Evolutionary conservation across 2,113 vertebrate genomes (phyloP), one percentile per base, ranked within the genome.

Genomic region (Haemorhous mexicanus): DNA sequence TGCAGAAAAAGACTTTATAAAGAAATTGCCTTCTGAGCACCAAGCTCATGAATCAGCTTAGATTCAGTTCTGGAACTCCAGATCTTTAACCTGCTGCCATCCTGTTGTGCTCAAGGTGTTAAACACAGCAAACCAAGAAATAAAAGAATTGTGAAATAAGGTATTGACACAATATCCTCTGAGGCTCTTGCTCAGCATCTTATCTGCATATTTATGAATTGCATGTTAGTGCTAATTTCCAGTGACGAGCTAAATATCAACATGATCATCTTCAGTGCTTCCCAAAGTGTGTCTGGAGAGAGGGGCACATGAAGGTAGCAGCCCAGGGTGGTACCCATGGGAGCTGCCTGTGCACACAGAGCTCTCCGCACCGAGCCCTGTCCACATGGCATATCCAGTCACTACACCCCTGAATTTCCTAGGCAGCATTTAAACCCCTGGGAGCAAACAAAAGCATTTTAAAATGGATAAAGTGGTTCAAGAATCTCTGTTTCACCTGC

Each of bases 311-410:
- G 77, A 15, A 70, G 63, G 35, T 33, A 72, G 43, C 76, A 55
- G 49, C 15, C 13, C 28, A 43, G 47, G 41, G 59, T 4, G 32
- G 32, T 12, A 28, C 23, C 13, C 35, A n/a, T 26, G 41, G 67
- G 52, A 53, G 20, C 20, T 55, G 33, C 9, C 53, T 11, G 13
- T 2, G 46, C 21, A 12, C 2, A 19, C 11, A n/a, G 14, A 58
- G 35, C 21, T 46, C 62, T 75, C 33, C 44, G n/a, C 3, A 4
- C 1, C 1, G 3, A 82, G 80, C 30, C 9, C 14, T 30, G 44
- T 2, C 52, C 0, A 0, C 10, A 2, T 1, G 9, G 27, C 72
- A 59, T n/a, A 13, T 1, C 43, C 2, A 35, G 16, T 22, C 15
- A 50, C 19, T 10, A 32, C 6, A 35, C 6, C 6, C 37, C 46